Evolutionary conservation across 2,888 invertebrate species (phyloP).

Genomic region (Sarcophaga rosellei): DNA sequence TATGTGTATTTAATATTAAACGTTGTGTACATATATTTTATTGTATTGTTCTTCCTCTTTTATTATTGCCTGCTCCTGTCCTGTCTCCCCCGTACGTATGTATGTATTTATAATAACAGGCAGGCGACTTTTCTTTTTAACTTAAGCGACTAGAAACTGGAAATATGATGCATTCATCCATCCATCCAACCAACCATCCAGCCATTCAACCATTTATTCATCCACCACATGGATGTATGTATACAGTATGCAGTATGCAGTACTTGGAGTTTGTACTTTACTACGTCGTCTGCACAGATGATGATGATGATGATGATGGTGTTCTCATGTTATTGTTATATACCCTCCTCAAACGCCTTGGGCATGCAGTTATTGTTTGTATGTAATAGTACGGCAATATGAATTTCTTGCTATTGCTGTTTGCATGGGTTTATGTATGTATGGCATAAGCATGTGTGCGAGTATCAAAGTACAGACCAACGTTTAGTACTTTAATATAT

Average conservation of each 20-base stretch:
- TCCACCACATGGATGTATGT: slow-evolving; percentile 17
- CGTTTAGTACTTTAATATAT: neutral
- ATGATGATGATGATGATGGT: neutral
- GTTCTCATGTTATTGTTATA: neutral
- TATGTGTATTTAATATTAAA: too few relatives aligned
- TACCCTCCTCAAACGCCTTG: neutral
- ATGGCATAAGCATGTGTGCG: neutral
- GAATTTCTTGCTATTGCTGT: too few relatives aligned
- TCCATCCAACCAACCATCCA: slow-evolving; percentile 15
- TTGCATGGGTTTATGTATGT: too few relatives aligned
- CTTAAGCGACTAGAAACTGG: slow-evolving; percentile 59
- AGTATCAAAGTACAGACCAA: neutral
- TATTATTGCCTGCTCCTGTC: slow-evolving; percentile 11
- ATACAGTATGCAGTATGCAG: neutral
- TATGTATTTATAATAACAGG: neutral
- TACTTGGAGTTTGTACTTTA: slow-evolving; percentile 58
- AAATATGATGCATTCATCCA: slow-evolving; percentile 60
- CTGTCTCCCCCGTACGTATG: slow-evolving; percentile 5
- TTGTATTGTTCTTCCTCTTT: slow-evolving; percentile 38
- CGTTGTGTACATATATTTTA: neutral
- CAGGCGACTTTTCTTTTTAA: slow-evolving; percentile 40
- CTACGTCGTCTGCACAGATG: slow-evolving; percentile 34
- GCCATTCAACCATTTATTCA: slow-evolving; percentile 12
- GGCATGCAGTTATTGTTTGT: neutral
- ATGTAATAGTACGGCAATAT: neutral